phyloP scores from a whole-genome alignment of 1,140 invertebrate species.

The Anoplolepis gracilipes region DNA sequence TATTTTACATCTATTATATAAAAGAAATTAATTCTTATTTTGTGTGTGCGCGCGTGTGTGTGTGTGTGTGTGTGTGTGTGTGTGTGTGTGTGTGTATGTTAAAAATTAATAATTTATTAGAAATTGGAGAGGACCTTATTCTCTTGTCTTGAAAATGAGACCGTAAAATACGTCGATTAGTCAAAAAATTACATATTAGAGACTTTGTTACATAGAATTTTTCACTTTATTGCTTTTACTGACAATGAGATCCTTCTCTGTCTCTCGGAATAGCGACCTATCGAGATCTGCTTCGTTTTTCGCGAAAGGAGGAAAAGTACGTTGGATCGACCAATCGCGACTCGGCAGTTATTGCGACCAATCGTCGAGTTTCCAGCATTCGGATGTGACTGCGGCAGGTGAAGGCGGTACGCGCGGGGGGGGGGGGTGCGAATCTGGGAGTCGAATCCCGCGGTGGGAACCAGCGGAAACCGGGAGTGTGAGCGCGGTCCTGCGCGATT shows the following conservation, averaged over 20 bases:
- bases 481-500: constrained; percentile 77
- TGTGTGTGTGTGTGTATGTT: too few relatives aligned
- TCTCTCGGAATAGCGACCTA: constrained; percentile 8
- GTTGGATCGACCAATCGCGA: constrained; percentile 67
- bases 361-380: constrained; percentile 79
- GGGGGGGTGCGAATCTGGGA: constrained; percentile 21
- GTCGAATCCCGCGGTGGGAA: constrained; percentile 50
- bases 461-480: constrained; percentile 36
- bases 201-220: background rate
- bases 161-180: background rate
- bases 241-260: too few relatives aligned
- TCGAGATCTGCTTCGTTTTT: constrained; percentile 25
- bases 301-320: constrained; percentile 52
- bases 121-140: background rate
- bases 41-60: too few relatives aligned
- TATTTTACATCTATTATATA: background rate
- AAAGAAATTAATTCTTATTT: constrained; percentile 5
- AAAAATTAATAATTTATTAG: background rate
- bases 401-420: constrained; percentile 40
- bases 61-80: too few relatives aligned
- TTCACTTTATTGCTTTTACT: background rate
- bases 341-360: constrained; percentile 62
- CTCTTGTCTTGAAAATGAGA: background rate
- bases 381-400: constrained; percentile 78
- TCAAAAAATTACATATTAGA: background rate